Conservation (phyloP, 2,113 vertebrate species). For the Gallinago jamesoni region DNA sequence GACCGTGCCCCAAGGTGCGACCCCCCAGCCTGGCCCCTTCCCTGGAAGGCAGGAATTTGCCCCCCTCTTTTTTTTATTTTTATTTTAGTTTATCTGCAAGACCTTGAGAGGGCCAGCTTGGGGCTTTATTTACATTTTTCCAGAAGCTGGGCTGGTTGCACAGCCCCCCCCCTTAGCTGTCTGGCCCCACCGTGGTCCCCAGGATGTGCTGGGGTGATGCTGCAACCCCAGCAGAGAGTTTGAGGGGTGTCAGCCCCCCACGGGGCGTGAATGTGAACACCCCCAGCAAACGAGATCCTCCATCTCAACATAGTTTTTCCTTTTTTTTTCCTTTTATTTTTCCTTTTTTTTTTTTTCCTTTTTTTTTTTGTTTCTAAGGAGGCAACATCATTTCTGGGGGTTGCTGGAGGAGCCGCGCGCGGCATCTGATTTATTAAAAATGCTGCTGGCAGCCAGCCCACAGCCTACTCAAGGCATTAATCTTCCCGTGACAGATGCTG, state of each 20-base stretch:
- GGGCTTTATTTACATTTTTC: not conserved
- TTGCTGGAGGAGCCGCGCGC: not conserved
- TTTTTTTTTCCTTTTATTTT: not conserved
- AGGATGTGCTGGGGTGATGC: accelerated
- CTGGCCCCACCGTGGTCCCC: accelerated
- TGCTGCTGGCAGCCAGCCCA: slow-evolving; percentile 49
- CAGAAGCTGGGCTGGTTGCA: not conserved
- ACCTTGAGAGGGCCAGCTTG: not conserved
- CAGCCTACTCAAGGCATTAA: slow-evolving; percentile 64
- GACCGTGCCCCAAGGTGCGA: accelerated
- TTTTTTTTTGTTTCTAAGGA: not conserved
- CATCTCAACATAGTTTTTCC: not conserved
- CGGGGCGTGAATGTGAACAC: not conserved
- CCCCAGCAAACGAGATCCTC: not conserved
- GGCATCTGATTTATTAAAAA: slow-evolving; percentile 61
- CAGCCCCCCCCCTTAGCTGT: accelerated
- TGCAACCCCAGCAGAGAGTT: not conserved
- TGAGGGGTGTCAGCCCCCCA: not conserved
- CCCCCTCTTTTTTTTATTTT: not conserved
- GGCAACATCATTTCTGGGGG: not conserved
- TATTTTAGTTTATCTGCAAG: not conserved
- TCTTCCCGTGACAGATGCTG: slow-evolving; percentile 57
- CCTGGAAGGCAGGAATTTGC: not conserved
- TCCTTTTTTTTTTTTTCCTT: too few relatives aligned
- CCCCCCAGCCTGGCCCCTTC: not conserved